Evolutionary conservation across 2,797 vertebrate species (phyloP).

Genomic region (Taenioides sp.): DNA sequence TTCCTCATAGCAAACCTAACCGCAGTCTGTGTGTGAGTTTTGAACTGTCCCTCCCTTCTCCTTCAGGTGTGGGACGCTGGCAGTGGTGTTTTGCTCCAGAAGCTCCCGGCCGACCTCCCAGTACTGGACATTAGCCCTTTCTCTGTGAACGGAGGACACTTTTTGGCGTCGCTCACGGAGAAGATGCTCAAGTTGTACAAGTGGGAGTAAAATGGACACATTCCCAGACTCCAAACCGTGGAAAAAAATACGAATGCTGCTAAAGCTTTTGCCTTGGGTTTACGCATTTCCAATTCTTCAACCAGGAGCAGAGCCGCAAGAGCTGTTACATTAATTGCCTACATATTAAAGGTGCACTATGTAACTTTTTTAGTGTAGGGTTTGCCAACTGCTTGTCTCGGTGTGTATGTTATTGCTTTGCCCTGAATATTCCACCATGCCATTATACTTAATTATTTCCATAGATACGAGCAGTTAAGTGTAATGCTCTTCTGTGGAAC

Average conservation of each 20-base stretch:
- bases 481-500: no score
- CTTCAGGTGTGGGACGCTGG: conserved; percentile 90
- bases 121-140: conserved; percentile 91
- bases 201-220: conserved; percentile 82
- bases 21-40: background rate
- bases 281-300: conserved; percentile 12
- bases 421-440: no score
- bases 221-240: background rate
- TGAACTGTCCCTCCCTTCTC: conserved; percentile 12
- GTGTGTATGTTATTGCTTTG: no score
- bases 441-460: no score
- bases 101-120: conserved; percentile 85
- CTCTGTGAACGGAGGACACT: conserved; percentile 81
- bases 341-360: background rate
- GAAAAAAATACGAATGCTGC: conserved; percentile 35
- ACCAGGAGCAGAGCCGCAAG: conserved; percentile 3
- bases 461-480: background rate
- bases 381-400: background rate
- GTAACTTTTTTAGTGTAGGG: background rate
- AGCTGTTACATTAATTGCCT: background rate
- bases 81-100: conserved; percentile 87
- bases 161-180: conserved; percentile 90
- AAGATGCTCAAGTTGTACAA: conserved; percentile 90
- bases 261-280: conserved; percentile 21
- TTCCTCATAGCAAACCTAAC: no score